These are phyloP conservation scores for Pilophorus perplexus DNA, from an alignment of 2,888 invertebrate genomes.

Conservation along the genomic window DNA sequence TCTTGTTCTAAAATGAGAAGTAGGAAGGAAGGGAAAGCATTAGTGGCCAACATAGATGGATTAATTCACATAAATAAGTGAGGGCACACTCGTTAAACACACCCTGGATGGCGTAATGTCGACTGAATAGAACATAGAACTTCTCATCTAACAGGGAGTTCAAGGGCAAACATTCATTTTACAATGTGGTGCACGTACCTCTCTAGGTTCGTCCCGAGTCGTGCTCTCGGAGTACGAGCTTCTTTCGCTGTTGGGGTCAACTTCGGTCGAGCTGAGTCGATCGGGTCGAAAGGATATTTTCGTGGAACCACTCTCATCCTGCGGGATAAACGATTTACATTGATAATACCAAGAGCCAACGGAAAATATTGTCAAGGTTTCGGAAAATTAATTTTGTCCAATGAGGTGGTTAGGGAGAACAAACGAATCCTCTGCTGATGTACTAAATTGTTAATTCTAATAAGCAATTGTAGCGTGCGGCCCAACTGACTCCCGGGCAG, in stretches of 20 bases:
- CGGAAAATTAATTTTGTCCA: no score
- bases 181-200: slow-evolving; percentile 1
- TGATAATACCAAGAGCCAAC: no score
- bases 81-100: slow-evolving; percentile 1
- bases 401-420: no score
- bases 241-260: slow-evolving; percentile 48
- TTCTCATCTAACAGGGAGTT: no score
- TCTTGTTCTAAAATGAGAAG: slow-evolving; percentile 43
- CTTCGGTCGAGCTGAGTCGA: slow-evolving; percentile 47
- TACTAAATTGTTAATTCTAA: no score
- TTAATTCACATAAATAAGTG: slow-evolving; percentile 9
- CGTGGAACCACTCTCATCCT: slow-evolving; percentile 22
- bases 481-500: no score
- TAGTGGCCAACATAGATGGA: slow-evolving; percentile 18
- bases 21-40: background rate
- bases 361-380: no score
- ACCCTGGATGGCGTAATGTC: no score
- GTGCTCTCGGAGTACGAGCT: slow-evolving; percentile 49
- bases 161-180: background rate
- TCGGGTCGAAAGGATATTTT: slow-evolving; percentile 44
- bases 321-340: background rate
- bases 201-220: slow-evolving; percentile 41
- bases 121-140: no score
- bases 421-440: no score
- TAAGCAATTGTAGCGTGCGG: no score